Evolutionary conservation across 2,888 invertebrate species (phyloP), one percentile per base, ranked within the genome.

Genomic region (Hoplodrina ambigua): DNA sequence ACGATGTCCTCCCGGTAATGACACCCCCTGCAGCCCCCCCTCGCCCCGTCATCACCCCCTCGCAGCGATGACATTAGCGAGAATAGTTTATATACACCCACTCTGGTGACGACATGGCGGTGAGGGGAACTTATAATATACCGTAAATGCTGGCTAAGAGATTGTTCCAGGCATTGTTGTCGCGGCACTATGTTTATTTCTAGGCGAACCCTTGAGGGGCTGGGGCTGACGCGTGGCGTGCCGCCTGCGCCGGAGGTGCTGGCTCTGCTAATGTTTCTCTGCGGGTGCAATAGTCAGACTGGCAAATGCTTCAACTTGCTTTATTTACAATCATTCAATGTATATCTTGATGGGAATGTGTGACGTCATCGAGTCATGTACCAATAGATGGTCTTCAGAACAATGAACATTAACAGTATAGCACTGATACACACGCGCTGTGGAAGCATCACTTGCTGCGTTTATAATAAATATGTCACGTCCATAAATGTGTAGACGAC

Each of bases 1-100:
- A 95, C 88, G 94, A 95, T 86, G 90, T 89, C 90, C 90, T 87
- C 89, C 89, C 89, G 85, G 89, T 93, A 94, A 94, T 92, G 93
- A 92, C 88, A 69, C 82, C 87, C 85, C 85, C 75, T 67, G 62
- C 67, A 70, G n/a, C 70, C 71, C 61, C 53, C 69, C 69, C 74
- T 66, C 64, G 66, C 41, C 37, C 77, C 82, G 68, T 69, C 87
- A 79, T 86, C 89, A 84, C 78, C 78, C 74, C 78, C 46, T 5
- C 59, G 52, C 85, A 86, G 90, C 91, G 93, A 93, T 92, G 89
- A 91, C 88, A 90, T 91, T 91, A 91, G 85, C 76, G 81, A 50
- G 80, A 83, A 89, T 83, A 79, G 87, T 82, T 85, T 69, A 57
- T 81, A 81, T 85, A 81, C 84, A 83, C 79, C 80, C 76, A 83